Evolutionary conservation across 2,113 vertebrate genomes (phyloP).

Genomic region (Mesoclemmys tuberculata): DNA sequence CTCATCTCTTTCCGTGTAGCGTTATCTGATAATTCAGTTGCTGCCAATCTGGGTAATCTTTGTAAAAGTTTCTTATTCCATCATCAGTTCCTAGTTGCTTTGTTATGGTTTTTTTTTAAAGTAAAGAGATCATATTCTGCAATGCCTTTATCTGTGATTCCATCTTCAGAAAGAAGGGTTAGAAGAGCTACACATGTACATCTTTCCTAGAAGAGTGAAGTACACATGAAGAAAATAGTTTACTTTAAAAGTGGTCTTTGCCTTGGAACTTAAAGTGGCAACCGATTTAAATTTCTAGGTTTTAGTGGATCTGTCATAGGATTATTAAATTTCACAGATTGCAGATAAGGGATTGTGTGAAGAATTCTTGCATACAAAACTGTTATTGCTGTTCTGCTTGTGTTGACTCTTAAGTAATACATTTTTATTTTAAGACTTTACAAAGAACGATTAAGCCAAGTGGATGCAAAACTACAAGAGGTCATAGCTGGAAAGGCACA

Average conservation of each 20-base stretch:
- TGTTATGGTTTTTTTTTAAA: background rate
- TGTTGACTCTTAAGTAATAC: constrained; percentile 45
- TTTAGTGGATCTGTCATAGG: background rate
- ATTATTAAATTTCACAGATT: background rate
- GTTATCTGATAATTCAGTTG: background rate
- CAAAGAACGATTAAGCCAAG: constrained; percentile 96
- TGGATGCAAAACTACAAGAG: constrained; percentile 98
- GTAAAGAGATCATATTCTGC: background rate
- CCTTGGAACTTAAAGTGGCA: background rate
- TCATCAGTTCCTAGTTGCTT: background rate
- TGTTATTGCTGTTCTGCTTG: constrained; percentile 9
- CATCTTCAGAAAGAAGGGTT: background rate
- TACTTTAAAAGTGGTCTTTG: background rate
- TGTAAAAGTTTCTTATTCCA: background rate
- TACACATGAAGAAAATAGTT: background rate
- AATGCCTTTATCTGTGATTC: background rate
- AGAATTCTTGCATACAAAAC: constrained; percentile 13
- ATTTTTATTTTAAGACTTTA: constrained; percentile 87
- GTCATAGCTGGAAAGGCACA: constrained; percentile 97
- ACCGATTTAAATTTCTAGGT: background rate
- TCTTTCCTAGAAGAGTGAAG: background rate
- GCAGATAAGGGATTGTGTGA: background rate
- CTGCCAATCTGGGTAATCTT: background rate
- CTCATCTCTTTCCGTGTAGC: background rate
- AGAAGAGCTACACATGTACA: background rate